Evolutionary conservation across 2,113 vertebrate species (phyloP), one percentile per base, ranked within the genome.

Genomic region (Galbula dea): DNA sequence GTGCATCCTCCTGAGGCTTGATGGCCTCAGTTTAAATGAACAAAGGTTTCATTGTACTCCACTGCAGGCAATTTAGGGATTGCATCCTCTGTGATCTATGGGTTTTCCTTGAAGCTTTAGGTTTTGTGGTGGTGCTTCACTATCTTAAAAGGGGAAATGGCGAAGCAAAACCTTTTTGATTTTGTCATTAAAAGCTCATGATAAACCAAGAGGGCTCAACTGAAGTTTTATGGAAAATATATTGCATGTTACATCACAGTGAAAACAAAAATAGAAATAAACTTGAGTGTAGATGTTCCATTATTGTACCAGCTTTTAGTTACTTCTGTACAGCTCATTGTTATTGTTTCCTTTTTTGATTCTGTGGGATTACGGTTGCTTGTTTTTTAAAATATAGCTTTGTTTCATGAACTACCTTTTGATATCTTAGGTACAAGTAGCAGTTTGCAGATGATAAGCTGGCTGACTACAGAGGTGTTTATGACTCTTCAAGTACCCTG

Each of bases 121-220:
- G 63, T 85, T 82, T 58, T 61, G n/a, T n/a, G 36, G 8, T 74
- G n/a, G 18, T 36, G 15, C 32, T 82, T 54, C 1, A 9, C 3
- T 58, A 5, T 49, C 45, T 55, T 62, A 71, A 82, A 89, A 71
- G 22, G 3, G 7, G n/a, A 73, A 88, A 65, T 6, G 0, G 3
- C 46, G 34, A 73, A 69, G 4, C 2, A n/a, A 73, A 83, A 51
- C 16, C 5, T 7, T 10, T 48, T 76, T 57, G 63, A 66, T 20
- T 6, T 3, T 4, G 3, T 74, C 48, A 15, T 12, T 69, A 48
- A 41, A 54, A 3, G 0, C 4, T 20, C 19, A 8, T 3, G 4
- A 29, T 22, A 66, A 46, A 54, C 6, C 9, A 49, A 58, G 9
- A 71, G 13, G 5, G 8, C 2, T 58, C 15, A 81, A 8, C 2